Evolutionary conservation across 2,797 vertebrate genomes (phyloP), one percentile per base, ranked within the genome.

Genomic region (Muscicapa comitata): DNA sequence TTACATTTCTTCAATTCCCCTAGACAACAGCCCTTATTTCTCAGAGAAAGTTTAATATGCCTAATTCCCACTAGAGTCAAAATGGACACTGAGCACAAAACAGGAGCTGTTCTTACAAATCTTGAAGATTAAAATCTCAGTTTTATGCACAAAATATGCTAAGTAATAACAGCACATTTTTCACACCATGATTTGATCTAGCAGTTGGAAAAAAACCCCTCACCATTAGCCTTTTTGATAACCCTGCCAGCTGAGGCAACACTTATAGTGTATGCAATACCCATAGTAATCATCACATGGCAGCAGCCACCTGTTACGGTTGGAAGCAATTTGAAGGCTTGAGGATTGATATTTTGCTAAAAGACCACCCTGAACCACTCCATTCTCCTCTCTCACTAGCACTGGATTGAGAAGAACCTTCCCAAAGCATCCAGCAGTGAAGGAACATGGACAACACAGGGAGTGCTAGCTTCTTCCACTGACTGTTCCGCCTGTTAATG

Each of bases 231-330:
- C 10, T 33, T 66, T 75, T 53, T 25, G 33, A n/a, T 74, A 33
- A 58, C 2, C 3, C 43, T 81, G 57, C 16, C 43, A 21, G 12
- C n/a, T 61, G 57, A 71, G 48, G 54, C 31, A 77, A 21, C 48
- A 11, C 12, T 38, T 37, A 5, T 0, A 3, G 47, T 42, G 7
- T 4, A 37, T 8, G 16, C 2, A 3, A 35, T n/a, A 23, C 25
- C 23, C 43, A 11, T 1, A 40, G 62, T 1, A 16, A 67, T 48
- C 18, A 48, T 15, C n/a, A 6, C 12, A 40, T 0, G 17, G 59
- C 48, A 67, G 48, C 16, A 55, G 78, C 37, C 1, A 1, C 50
- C 43, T 0, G 0, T 12, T 51, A 50, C 0, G 2, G 8, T 1
- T 65, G 55, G 68, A 65, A 83, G 28, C 13, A 91, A 29, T 15